Evolutionary conservation across 1,140 invertebrate species (phyloP).

Genomic region (Brachionus calyciflorus): DNA sequence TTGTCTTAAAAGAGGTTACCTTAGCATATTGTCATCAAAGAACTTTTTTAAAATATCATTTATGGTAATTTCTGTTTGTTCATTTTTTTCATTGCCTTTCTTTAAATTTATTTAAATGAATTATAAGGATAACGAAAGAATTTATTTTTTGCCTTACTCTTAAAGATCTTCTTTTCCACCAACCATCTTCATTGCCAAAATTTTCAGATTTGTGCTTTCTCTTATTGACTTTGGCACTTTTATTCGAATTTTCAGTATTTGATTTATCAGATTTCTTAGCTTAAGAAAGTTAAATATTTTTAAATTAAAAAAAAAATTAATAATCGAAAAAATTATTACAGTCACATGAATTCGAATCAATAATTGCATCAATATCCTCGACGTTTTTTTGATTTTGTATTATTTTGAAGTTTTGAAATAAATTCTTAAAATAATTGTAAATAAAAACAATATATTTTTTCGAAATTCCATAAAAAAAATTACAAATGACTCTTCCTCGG

Average conservation of each 20-base stretch:
- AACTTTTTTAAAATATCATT: constrained; percentile 26
- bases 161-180: constrained; percentile 24
- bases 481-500: background rate
- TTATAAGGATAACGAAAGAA: too few species aligned
- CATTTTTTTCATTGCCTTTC: constrained; percentile 44
- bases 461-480: background rate
- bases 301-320: background rate
- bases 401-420: background rate
- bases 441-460: background rate
- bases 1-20: too few species aligned
- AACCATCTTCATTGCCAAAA: background rate
- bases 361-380: background rate
- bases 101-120: constrained; percentile 6
- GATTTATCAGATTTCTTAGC: background rate
- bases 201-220: constrained; percentile 9
- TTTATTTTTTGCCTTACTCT: too few species aligned
- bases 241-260: background rate
- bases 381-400: too few species aligned
- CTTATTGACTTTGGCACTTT: background rate
- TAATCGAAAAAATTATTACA: background rate
- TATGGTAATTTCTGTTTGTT: background rate
- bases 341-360: background rate
- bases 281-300: background rate
- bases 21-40: background rate
- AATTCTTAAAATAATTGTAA: background rate